Base-by-base conservation (phyloP, 92 coral and sea anemone genomes). In the Anthopleura xanthogrammica region DNA sequence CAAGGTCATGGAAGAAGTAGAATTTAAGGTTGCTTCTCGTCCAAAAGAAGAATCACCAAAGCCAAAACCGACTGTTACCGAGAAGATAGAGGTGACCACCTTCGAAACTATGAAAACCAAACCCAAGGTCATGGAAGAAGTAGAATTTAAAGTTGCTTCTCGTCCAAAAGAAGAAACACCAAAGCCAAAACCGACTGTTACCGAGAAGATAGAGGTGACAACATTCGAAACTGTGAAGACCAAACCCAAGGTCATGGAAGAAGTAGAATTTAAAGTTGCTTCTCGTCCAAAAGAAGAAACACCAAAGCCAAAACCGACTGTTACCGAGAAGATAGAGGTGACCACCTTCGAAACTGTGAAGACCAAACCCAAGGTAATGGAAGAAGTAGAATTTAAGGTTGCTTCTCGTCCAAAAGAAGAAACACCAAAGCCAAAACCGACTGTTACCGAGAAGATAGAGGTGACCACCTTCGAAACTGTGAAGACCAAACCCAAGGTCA, bases 311-410 rank as follows among this genome's bases (percentile, higher is more conserved):
- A 54, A 54, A 14, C 58, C 58, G 1, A 85, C 79, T 5, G 77
- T 87, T n/a, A 80, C 42, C 23, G 78, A 82, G 82, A 66, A 40
- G 71, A 17, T 60, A 12, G 86, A 87, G 52, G 58, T 54, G 58
- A 54, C 14, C 58, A 54, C 58, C 2, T 72, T 79, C 50, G 50
- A 46, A 46, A 46, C 50, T 29, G 36, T 29, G 9, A 46, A 46
- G 50, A 46, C 50, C 0, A 46, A 46, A 82, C 90, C 87, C 3
- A 60, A 39, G 56, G 65, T 16, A 29, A 12, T 29, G 41, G 23
- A 60, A 13, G 73, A 46, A 83, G 41, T 75, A 22, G 79, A 76
- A 57, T 94, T 94, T 17, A 89, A 85, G 14, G 95, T 94, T 42
- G 85, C 86, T n/a, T 87, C 83, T 77, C 88, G 82, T 41, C 70